Base-by-base conservation (phyloP, 1,140 invertebrate species). In the Megathymus violae region DNA sequence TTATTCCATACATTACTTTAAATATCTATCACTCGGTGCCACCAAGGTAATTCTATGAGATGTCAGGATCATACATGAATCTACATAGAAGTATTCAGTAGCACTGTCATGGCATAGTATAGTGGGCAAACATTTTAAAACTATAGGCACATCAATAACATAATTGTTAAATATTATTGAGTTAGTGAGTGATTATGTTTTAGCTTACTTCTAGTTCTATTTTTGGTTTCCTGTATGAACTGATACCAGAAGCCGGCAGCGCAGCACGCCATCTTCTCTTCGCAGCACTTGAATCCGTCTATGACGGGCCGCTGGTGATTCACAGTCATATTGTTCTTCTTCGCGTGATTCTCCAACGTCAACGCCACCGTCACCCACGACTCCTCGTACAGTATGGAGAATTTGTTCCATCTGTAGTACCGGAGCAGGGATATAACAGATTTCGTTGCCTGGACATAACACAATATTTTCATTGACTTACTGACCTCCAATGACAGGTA, bases 381-480 rank as follows among this genome's bases (percentile, higher is more conserved):
- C 50, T 95, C 94, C 78, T 99, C 97, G 59, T 95, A 95, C n/a
- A 99, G 93, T 43, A 99, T 96, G 11, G 96, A 95, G 91, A 99
- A 99, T 83, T 97, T 98, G 60, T 95, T 94, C 98, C 98, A 99
- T 70, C 96, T 95, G 89, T 97, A 98, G 89, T 98, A 96, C 34
- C 94, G 92, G 56, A 99, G 89, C 43, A 99, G 90, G 0, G 98
- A 95, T 76, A 99, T 95, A 48, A 99, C 95, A 14, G 97, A 98
- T 91, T 98, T 98, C 22, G 97, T 97, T 15, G 98, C 97, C 94
- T 97, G 84, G 34, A 92, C 91, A 25, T 11, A 36, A 11, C n/a
- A 11, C 34, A 36, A 11, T 36, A 25, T 60, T 56, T 1, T 13
- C 25, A 16, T 31, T 34, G 11, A 31, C 10, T 50, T 1, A 9